These are phyloP conservation scores for Huso huso DNA, from an alignment of 2,797 vertebrate genomes.

Conservation along the genomic window DNA sequence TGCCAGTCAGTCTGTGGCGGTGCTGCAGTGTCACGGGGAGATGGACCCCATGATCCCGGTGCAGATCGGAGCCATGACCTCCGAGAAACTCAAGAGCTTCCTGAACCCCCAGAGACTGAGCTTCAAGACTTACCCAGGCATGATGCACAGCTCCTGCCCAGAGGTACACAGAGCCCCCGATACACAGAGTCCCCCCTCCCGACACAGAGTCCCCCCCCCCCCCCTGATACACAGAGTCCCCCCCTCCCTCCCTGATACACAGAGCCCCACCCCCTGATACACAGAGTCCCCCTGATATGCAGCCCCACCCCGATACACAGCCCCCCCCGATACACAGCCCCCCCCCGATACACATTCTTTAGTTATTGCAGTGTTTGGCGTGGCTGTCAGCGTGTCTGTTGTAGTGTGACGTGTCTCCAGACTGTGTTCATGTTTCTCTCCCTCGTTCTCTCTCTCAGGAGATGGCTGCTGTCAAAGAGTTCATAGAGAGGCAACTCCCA, in stretches of 20 bases:
- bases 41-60: conserved; percentile 81
- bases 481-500: conserved; percentile 90
- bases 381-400: rapidly evolving
- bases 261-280: no score
- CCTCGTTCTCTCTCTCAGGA: conserved; percentile 61
- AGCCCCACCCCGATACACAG: no score
- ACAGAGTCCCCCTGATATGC: no score
- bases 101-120: conserved; percentile 74
- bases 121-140: conserved; percentile 79
- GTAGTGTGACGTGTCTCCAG: rapidly evolving
- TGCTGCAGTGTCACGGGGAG: conserved; percentile 93
- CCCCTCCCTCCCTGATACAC: no score
- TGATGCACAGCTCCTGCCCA: conserved; percentile 82
- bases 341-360: no score
- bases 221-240: no score
- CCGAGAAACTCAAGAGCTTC: conserved; percentile 78
- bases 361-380: background rate
- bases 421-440: background rate
- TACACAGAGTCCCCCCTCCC: no score
- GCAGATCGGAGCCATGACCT: conserved; percentile 78
- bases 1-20: conserved; percentile 74
- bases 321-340: no score
- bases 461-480: conserved; percentile 90
- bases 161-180: conserved; percentile 57
- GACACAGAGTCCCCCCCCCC: no score